Percentiles rank a stretch among this genome's conserved stretches.
phyloP scores from a whole-genome alignment of 2,888 invertebrate genomes.

The Caenorhabditis zanzibari region DNA sequence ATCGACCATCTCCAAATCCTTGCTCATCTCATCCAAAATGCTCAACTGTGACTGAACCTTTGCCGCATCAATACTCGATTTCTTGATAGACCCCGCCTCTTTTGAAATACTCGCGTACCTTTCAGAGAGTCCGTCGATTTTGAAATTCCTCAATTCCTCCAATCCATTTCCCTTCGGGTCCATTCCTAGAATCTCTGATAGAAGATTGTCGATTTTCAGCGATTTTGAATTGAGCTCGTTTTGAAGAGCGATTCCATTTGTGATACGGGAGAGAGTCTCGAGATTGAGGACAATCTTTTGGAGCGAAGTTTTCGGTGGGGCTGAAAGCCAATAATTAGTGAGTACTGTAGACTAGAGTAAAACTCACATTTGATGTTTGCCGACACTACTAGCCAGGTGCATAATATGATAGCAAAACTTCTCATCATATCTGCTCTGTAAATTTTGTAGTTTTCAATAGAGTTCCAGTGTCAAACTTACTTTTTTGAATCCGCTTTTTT shows the following conservation, averaged over 20 bases:
- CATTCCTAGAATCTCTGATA: background rate
- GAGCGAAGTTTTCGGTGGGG: no score
- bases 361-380: no score
- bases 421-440: no score
- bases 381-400: no score
- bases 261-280: background rate
- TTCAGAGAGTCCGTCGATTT: background rate
- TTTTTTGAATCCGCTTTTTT: no score
- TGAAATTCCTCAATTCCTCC: background rate
- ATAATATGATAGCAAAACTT: no score
- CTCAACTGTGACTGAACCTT: background rate
- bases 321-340: no score
- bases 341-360: no score
- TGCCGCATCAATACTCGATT: background rate
- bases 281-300: no score
- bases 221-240: background rate
- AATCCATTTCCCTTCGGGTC: background rate
- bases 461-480: no score
- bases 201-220: background rate
- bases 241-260: conserved; percentile 14
- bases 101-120: background rate
- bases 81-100: background rate
- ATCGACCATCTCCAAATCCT: background rate
- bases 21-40: background rate
- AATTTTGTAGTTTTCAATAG: no score